Conservation (phyloP, 2,888 invertebrate genomes). For the Lampropteryx suffumata region DNA sequence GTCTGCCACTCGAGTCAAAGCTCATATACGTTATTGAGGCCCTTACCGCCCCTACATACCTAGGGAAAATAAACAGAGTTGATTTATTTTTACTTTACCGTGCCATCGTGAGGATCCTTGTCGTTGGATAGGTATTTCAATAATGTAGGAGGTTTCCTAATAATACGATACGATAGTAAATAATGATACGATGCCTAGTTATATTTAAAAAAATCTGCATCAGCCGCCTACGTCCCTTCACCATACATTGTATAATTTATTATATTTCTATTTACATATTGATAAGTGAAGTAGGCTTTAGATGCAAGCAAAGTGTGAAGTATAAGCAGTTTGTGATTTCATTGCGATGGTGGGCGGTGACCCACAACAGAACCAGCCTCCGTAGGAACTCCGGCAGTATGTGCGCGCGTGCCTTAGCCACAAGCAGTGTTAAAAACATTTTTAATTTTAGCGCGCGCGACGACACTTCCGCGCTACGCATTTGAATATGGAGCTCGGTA, state of each 20-base stretch:
- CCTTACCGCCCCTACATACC: no score
- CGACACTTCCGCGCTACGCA: constrained; percentile 20
- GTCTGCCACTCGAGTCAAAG: no score
- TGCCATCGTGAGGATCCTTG: no score
- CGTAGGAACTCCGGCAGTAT: constrained; percentile 50
- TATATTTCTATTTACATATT: constrained; percentile 37
- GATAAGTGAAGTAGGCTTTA: constrained; percentile 47
- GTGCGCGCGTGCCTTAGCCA: constrained; percentile 53
- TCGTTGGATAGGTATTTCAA: no score
- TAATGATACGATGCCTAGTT: no score
- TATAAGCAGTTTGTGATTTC: constrained; percentile 74
- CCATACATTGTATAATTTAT: no score
- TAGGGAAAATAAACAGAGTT: no score
- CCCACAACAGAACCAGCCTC: constrained; percentile 54
- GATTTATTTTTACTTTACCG: no score
- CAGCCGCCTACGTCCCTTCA: constrained; percentile 12
- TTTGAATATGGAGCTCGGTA: constrained; percentile 12
- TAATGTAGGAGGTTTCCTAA: no score
- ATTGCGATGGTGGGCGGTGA: constrained; percentile 73
- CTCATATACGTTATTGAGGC: no score
- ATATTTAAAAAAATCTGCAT: constrained; percentile 1
- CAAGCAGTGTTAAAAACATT: constrained; percentile 26
- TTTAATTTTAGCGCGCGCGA: constrained; percentile 30
- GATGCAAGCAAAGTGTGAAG: constrained; percentile 67
- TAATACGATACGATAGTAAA: no score